Evolutionary conservation across 1,140 invertebrate genomes (phyloP).

Genomic region (Chrysopa pallens): DNA sequence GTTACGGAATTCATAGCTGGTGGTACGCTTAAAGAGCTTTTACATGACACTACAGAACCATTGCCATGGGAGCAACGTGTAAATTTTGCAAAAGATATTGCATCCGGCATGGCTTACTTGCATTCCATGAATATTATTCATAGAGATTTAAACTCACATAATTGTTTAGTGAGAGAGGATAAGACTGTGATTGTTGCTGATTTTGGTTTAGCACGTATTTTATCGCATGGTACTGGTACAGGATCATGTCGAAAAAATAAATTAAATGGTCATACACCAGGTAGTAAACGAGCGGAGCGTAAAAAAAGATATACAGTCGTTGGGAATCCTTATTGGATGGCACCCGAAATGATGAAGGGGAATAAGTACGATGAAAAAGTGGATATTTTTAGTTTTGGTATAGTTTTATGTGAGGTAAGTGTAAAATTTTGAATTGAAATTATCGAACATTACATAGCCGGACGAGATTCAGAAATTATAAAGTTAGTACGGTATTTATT

Average conservation of each 20-base stretch:
- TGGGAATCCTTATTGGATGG: conserved; percentile 97
- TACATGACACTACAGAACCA: conserved; percentile 47
- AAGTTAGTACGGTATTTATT: no score
- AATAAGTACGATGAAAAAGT: conserved; percentile 94
- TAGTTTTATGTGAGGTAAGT: conserved; percentile 81
- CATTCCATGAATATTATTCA: conserved; percentile 92
- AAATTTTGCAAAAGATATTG: conserved; percentile 77
- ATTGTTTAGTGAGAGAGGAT: conserved; percentile 82
- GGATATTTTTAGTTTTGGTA: conserved; percentile 93
- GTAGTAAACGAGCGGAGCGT: conserved; percentile 32
- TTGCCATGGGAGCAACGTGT: conserved; percentile 70
- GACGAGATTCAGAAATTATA: no score
- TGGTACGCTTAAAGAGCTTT: conserved; percentile 70
- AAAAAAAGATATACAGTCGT: conserved; percentile 64
- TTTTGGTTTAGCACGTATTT: conserved; percentile 82
- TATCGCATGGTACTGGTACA: conserved; percentile 35
- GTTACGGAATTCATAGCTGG: conserved; percentile 85
- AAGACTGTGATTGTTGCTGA: conserved; percentile 85
- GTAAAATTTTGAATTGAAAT: background rate
- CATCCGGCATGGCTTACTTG: conserved; percentile 82
- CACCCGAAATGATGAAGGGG: conserved; percentile 94
- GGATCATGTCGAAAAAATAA: background rate
- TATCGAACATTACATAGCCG: no score
- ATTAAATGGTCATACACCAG: conserved; percentile 7
- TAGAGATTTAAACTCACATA: conserved; percentile 90